Conservation (phyloP, 2,888 invertebrate species). For the Microctonus hyperodae region DNA sequence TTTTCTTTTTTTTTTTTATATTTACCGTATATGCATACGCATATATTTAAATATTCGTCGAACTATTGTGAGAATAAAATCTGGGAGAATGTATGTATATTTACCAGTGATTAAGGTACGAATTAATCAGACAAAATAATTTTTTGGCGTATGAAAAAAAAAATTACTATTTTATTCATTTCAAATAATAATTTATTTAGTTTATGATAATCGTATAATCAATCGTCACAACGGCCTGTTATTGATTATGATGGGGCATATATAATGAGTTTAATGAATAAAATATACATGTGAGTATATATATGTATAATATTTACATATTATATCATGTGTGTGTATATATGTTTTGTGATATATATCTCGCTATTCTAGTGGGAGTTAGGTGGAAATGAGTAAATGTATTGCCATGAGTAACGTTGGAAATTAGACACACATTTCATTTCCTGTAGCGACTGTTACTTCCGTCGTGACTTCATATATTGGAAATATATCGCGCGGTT, state of each 20-base stretch:
- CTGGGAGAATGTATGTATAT: no score
- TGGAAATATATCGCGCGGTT: slow-evolving; percentile 57
- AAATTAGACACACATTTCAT: slow-evolving; percentile 63
- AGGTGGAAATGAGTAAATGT: slow-evolving; percentile 11
- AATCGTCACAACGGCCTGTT: background rate
- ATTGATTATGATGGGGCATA: background rate
- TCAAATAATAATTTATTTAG: background rate
- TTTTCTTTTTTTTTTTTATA: background rate
- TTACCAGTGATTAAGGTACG: background rate
- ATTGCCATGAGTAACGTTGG: slow-evolving; percentile 46
- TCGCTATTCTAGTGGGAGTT: background rate
- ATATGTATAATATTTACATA: no score
- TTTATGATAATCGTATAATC: background rate
- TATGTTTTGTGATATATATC: background rate
- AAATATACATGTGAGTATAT: no score
- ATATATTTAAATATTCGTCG: no score
- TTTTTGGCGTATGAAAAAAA: background rate
- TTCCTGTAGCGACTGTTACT: slow-evolving; percentile 59
- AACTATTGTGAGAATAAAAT: background rate
- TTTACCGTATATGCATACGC: background rate
- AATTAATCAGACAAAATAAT: background rate
- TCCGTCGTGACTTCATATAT: slow-evolving; percentile 60
- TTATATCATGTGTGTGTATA: no score
- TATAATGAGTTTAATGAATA: background rate
- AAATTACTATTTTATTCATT: no score